Evolutionary conservation across 2,113 vertebrate species (phyloP).

Genomic region (Terrapene triunguis): DNA sequence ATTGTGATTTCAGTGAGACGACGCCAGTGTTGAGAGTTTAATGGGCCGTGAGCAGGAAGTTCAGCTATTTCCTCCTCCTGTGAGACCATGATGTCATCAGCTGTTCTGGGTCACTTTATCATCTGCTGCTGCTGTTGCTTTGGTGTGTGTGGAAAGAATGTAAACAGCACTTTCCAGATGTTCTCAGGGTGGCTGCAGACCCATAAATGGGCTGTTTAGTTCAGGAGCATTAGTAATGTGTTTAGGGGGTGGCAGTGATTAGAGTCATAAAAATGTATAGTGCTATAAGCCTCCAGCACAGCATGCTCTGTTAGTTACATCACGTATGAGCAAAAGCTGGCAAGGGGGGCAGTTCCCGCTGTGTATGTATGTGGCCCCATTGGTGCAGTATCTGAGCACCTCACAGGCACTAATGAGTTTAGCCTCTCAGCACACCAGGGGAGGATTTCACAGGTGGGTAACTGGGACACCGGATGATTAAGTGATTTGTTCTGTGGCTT

Average conservation of each 20-base stretch:
- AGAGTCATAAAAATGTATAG: background rate
- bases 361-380: background rate
- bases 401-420: background rate
- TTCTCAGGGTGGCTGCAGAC: constrained; percentile 67
- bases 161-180: constrained; percentile 76
- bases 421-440: background rate
- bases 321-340: background rate
- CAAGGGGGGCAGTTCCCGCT: background rate
- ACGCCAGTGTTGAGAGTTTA: constrained; percentile 54
- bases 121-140: constrained; percentile 49
- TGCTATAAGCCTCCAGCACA: background rate
- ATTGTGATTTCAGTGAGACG: constrained; percentile 60
- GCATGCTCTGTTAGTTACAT: background rate
- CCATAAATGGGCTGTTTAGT: constrained; percentile 65
- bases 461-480: background rate
- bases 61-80: constrained; percentile 72
- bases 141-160: constrained; percentile 70
- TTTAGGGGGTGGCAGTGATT: background rate
- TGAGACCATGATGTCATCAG: constrained; percentile 74
- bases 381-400: background rate
- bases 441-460: background rate
- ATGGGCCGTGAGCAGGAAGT: constrained; percentile 60
- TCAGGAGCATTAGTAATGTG: constrained; percentile 19
- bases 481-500: background rate
- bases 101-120: constrained; percentile 60